Base-by-base conservation (phyloP, 2,888 invertebrate species). In the Diaperis boleti region DNA sequence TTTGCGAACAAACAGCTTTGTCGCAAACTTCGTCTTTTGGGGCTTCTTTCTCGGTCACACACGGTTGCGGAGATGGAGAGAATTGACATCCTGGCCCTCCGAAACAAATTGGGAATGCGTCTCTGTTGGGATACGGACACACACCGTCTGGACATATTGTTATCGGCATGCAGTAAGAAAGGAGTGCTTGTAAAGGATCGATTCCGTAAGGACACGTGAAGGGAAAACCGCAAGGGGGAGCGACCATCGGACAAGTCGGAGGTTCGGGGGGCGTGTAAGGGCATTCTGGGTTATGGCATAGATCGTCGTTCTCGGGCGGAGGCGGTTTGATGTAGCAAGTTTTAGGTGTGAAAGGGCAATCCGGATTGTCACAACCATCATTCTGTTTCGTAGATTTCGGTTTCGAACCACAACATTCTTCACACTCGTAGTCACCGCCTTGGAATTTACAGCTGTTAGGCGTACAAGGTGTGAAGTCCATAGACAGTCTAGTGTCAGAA, bases 1-100 rank as follows among this genome's bases (percentile, higher is more conserved):
- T 39, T 39, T 7, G 50, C 39, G 41, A 69, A 73, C 1, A 73
- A 73, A 41, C 74, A 74, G 73, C 72, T 55, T 74, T 72, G 15
- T 61, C 55, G 15, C 60, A 60, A 1, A 31, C 29, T 1, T 52
- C 52, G 11, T 50, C 41, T 13, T 6, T 20, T 20, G 17, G 3
- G 17, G 22, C 6, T 10, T n/a, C n/a, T 17, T 42, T 15, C 15
- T 41, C 8, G 8, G 4, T 5, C 10, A 37, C 13, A 17, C 10
- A 60, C 31, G 13, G 29, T 59, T 31, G n/a, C 31, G 8, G 45
- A 6, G 41, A 20, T 20, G 6, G 8, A 10, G 22, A 2, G 7
- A 20, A 10, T 1, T 35, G 39, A 22, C 52, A 39, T n/a, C 22
- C 7, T 7, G 20, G 10, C 5, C 1, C 37, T n/a, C 14, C 52